Conservation (phyloP, 2,797 vertebrate genomes). For the Spea hammondii region DNA sequence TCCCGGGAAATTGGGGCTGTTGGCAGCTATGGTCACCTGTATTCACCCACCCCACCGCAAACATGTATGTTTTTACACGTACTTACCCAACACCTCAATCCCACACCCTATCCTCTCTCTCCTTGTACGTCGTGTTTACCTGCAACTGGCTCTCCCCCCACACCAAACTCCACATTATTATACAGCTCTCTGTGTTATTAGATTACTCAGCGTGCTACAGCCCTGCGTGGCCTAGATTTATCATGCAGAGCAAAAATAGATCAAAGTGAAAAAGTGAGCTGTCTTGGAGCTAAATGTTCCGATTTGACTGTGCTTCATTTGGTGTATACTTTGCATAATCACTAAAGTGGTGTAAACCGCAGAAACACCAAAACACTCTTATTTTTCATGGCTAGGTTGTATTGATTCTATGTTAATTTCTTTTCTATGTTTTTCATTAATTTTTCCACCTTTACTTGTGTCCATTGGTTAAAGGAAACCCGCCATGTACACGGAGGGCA, state of each 20-base stretch:
- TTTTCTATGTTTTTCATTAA: no score
- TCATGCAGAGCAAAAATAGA: conserved; percentile 5
- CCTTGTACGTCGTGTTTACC: background rate
- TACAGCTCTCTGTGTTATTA: background rate
- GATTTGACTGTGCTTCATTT: background rate
- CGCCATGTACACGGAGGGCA: no score
- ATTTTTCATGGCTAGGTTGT: background rate
- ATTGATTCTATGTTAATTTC: no score
- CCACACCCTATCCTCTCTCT: background rate
- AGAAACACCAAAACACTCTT: background rate
- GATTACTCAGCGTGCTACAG: conserved; percentile 1
- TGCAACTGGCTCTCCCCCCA: background rate
- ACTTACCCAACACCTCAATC: background rate
- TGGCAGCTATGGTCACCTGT: no score
- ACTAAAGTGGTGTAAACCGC: background rate
- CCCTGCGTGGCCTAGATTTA: background rate
- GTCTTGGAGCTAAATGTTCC: conserved; percentile 10
- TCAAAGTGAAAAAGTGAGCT: conserved; percentile 9
- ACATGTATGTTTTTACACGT: background rate
- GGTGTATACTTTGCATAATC: background rate
- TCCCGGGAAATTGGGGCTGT: no score
- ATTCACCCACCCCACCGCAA: no score
- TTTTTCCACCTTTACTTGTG: no score
- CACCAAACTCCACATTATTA: background rate
- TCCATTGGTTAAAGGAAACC: no score